Base-by-base conservation (phyloP, 2,888 invertebrate genomes). In the Drosophila pullipes region DNA sequence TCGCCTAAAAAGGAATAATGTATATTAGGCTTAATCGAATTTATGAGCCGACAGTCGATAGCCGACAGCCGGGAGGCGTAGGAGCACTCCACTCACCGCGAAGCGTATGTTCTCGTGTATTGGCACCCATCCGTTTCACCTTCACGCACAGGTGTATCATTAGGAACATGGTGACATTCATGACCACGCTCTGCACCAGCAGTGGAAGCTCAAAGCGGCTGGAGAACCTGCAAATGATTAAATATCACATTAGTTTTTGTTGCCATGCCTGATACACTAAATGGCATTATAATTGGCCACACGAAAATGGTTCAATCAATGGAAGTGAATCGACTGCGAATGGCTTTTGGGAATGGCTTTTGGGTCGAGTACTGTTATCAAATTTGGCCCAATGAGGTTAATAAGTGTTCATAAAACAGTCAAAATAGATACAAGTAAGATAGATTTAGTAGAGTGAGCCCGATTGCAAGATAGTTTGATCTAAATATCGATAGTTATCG, bases 181-280 rank as follows among this genome's bases (percentile, higher is more conserved):
- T 99, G 69, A 99, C 96, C 92, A 99, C 95, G 94, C 99, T 99
- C 94, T 99, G 99, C 74, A 98, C 95, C 83, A 99, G 95, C 78
- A 99, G 94, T 68, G 99, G 99, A 92, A 97, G 94, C 94, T 99
- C 99, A 95, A 98, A 99, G 83, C 96, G 97, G 94, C 98, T 98
- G 80, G 99, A 99, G 95, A 99, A 99, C 99, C 99, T 99, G 94
- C 52, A 95, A 95, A 58, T 57, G 37, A 30, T 30, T 9, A 63
- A 78, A 52, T 47, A 61, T 47, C n/a, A 54, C 52, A 63, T 59
- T 55, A 44, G 41, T 41, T 13, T 18, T 10, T 18, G 30, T 52
- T n/a, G 6, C 35, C 13, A 2, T 30, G 13, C 5, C 7, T 0
- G 13, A 16, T 25, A 28, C 13, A 39, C 31, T 28, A 72, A 77